Evolutionary conservation across 1,140 invertebrate species (phyloP).

Genomic region (Drosophila triauraria): DNA sequence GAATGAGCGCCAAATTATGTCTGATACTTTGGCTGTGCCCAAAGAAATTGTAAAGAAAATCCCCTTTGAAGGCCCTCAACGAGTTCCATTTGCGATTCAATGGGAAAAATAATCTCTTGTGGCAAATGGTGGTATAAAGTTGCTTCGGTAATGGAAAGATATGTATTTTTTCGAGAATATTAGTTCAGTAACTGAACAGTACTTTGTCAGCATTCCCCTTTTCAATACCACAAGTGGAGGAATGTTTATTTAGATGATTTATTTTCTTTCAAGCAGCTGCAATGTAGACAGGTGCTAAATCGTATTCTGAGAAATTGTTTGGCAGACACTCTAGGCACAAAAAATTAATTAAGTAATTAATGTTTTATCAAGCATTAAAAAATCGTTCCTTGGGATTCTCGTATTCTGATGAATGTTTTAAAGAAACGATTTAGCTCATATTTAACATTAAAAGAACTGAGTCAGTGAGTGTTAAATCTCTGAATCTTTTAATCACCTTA

Average conservation of each 20-base stretch:
- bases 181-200: not conserved
- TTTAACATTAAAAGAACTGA: too few relatives aligned
- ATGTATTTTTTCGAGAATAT: not conserved
- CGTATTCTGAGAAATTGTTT: not conserved
- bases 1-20: slow-evolving; percentile 34
- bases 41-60: slow-evolving; percentile 8
- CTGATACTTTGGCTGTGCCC: slow-evolving; percentile 12
- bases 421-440: too few relatives aligned
- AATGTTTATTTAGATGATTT: not conserved
- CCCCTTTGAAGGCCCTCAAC: not conserved
- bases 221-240: not conserved
- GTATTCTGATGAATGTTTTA: too few relatives aligned
- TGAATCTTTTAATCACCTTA: not conserved
- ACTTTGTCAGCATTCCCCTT: not conserved
- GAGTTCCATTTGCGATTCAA: not conserved
- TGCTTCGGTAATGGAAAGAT: not conserved
- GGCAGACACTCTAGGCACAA: too few relatives aligned
- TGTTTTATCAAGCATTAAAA: not conserved
- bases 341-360: not conserved
- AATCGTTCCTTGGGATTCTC: too few relatives aligned
- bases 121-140: not conserved
- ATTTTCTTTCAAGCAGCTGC: not conserved
- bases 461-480: not conserved
- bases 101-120: not conserved
- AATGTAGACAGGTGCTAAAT: not conserved